These are phyloP conservation scores for Chrosomus eos DNA, from an alignment of 2,797 vertebrate species.

Conservation along the genomic window DNA sequence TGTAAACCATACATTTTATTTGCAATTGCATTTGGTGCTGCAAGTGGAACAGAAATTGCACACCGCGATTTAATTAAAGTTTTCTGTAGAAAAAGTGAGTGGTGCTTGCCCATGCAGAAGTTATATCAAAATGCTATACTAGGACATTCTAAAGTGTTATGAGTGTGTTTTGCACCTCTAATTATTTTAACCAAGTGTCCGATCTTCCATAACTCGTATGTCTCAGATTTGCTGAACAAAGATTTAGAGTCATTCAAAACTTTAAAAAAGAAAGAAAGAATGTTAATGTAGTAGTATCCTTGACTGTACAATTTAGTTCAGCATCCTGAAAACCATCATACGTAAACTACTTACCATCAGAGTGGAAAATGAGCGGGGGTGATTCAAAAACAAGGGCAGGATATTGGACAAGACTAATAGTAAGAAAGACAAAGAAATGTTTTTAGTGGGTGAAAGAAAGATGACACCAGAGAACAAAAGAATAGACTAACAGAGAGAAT, in stretches of 20 bases:
- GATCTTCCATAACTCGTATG: not conserved
- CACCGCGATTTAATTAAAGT: not conserved
- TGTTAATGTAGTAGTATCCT: constrained; percentile 13
- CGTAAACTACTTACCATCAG: not conserved
- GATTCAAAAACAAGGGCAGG: not conserved
- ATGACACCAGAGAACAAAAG: constrained; percentile 15
- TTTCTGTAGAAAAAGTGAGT: not conserved
- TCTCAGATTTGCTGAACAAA: not conserved
- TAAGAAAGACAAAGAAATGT: constrained; percentile 20
- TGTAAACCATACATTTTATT: not conserved
- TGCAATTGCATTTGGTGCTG: not conserved
- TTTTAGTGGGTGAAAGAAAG: constrained; percentile 14
- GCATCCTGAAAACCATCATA: constrained; percentile 11
- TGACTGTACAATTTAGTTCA: constrained; percentile 14
- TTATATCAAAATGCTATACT: not conserved
- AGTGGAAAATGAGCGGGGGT: not conserved
- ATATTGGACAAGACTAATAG: not conserved
- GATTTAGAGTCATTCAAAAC: not conserved
- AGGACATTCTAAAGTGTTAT: not conserved
- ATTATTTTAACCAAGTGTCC: not conserved
- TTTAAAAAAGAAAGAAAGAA: not conserved
- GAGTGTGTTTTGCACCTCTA: not conserved
- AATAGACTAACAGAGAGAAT: constrained; percentile 3
- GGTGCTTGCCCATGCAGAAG: not conserved
- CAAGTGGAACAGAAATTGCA: not conserved